phyloP scores from a whole-genome alignment of 2,888 invertebrate species.

The Hemaris fuciformis region DNA sequence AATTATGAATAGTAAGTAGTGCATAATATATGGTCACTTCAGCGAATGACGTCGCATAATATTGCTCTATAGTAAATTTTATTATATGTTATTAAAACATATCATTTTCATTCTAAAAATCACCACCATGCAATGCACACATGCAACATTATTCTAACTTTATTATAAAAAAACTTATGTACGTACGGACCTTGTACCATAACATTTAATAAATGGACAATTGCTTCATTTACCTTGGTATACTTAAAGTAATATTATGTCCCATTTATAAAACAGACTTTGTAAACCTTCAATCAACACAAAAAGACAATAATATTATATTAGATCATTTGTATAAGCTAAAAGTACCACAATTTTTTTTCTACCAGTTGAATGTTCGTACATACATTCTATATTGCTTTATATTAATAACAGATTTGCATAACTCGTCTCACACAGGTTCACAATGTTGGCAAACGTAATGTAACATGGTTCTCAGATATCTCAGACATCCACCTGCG shows the following conservation, averaged over 20 bases:
- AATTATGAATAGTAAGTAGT: conserved; percentile 4
- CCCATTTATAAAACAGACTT: conserved; percentile 48
- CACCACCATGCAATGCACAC: conserved; percentile 69
- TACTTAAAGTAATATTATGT: conserved; percentile 67
- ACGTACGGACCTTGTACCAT: conserved; percentile 63
- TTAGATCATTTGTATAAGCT: conserved; percentile 14
- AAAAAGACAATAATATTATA: conserved; percentile 46
- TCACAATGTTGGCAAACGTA: conserved; percentile 1
- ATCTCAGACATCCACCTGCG: no score
- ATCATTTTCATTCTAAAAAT: conserved; percentile 59
- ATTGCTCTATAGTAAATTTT: background rate
- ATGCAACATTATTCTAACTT: conserved; percentile 55
- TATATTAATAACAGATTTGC: background rate
- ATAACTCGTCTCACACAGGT: background rate
- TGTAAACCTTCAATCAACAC: conserved; percentile 9
- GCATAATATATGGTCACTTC: conserved; percentile 1
- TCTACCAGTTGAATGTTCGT: conserved; percentile 46
- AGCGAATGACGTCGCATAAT: conserved; percentile 8
- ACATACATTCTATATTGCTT: conserved; percentile 44
- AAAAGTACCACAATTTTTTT: conserved; percentile 15
- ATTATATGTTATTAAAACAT: conserved; percentile 24
- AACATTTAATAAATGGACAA: conserved; percentile 46
- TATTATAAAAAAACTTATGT: conserved; percentile 54
- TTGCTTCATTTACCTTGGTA: conserved; percentile 40
- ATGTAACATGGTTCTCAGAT: background rate